Percentiles rank a stretch among this genome's conserved stretches.
phyloP scores from a whole-genome alignment of 2,888 invertebrate species.

The Saturnia pavonia region DNA sequence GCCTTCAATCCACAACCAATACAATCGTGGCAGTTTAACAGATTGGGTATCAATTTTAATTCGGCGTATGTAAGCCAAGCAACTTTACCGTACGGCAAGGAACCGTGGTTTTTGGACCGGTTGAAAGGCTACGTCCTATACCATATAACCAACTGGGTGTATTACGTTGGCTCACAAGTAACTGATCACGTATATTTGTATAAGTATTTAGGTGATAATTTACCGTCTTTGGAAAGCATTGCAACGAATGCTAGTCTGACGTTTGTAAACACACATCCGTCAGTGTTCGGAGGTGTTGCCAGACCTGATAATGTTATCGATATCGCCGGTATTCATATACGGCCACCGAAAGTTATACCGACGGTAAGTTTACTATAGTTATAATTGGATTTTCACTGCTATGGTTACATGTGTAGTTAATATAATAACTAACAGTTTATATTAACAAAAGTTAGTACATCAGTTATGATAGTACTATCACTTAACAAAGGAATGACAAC shows the following conservation, averaged over 20 bases:
- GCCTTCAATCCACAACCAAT: slow-evolving; percentile 79
- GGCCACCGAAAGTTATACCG: slow-evolving; percentile 73
- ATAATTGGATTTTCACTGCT: slow-evolving; percentile 16
- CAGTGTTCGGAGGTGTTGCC: slow-evolving; percentile 82
- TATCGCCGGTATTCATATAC: slow-evolving; percentile 85
- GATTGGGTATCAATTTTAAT: slow-evolving; percentile 77
- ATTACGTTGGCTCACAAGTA: slow-evolving; percentile 71
- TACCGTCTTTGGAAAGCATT: slow-evolving; percentile 80
- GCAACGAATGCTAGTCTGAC: slow-evolving; percentile 81
- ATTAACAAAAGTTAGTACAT: not conserved
- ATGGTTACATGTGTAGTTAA: not conserved
- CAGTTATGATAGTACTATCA: not conserved
- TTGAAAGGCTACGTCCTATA: slow-evolving; percentile 68
- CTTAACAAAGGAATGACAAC: not conserved
- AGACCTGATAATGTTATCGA: slow-evolving; percentile 83
- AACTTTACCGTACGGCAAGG: slow-evolving; percentile 66
- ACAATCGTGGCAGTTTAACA: slow-evolving; percentile 79
- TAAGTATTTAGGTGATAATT: slow-evolving; percentile 75
- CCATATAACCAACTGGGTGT: slow-evolving; percentile 71
- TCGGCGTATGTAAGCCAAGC: slow-evolving; percentile 75
- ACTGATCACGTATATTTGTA: slow-evolving; percentile 72
- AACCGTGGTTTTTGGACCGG: slow-evolving; percentile 74
- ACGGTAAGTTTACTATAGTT: slow-evolving; percentile 54
- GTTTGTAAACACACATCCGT: slow-evolving; percentile 85
- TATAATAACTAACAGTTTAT: not conserved